A percentile compares a stretch with the other conserved stretches of the same genome.
Conservation (phyloP, 2,113 vertebrate genomes). For the rat (Rattus norvegicus) region GRCr8 NC_086032.1:54405501-54406000, state of each 20-base stretch:
- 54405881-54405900: neutral
- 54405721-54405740: neutral
- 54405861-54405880: neutral
- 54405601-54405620: conserved; percentile 53
- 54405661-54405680: neutral
- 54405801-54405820: neutral
- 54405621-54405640: conserved; percentile 66
- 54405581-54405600: conserved; percentile 15
- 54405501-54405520: conserved; percentile 65
- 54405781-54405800: conserved; percentile 34
- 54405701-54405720: neutral
- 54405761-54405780: neutral
- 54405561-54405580: conserved; percentile 64
- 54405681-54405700: neutral
- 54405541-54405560: conserved; percentile 63
- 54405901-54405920: neutral
- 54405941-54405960: neutral
- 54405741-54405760: conserved; percentile 48
- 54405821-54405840: conserved; percentile 2
- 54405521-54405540: conserved; percentile 65
- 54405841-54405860: neutral
- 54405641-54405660: conserved; percentile 32
- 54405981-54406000: neutral
- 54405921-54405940: neutral
- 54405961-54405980: neutral